Evolutionary conservation across 2,113 vertebrate genomes (phyloP).

Genomic region (Semnornis frantzii): DNA sequence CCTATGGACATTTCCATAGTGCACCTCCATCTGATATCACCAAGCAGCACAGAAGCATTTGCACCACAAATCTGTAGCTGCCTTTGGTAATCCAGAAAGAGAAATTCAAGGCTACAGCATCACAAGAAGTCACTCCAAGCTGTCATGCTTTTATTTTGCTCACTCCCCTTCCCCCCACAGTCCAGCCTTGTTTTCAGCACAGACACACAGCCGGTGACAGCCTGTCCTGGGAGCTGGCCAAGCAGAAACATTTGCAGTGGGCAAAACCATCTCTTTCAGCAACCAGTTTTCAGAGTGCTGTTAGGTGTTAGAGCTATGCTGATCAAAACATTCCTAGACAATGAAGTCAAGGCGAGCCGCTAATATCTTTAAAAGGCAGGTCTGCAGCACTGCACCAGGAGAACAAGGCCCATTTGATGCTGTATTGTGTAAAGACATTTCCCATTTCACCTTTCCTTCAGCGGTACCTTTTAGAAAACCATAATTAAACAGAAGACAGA

Average conservation of each 20-base stretch:
- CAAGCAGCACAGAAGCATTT: not conserved
- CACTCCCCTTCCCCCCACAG: not conserved
- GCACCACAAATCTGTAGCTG: not conserved
- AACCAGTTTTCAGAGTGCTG: not conserved
- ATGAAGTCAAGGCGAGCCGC: slow-evolving; percentile 1
- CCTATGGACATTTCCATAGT: not conserved
- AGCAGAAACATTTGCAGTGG: slow-evolving; percentile 7
- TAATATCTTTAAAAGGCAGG: slow-evolving; percentile 18
- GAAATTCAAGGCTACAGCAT: not conserved
- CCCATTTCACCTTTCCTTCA: not conserved
- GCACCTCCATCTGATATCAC: not conserved
- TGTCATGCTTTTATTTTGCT: not conserved
- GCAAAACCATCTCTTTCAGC: slow-evolving; percentile 20
- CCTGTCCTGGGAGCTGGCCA: not conserved
- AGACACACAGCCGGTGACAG: not conserved
- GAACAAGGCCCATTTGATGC: not conserved
- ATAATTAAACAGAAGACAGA: not conserved
- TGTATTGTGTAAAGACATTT: not conserved
- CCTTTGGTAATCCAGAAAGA: not conserved
- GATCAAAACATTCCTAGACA: slow-evolving; percentile 45
- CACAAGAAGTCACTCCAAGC: not conserved
- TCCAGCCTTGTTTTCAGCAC: not conserved
- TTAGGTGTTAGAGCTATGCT: not conserved
- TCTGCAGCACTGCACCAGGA: not conserved
- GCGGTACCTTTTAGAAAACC: not conserved